Evolutionary conservation across 2,113 vertebrate species (phyloP).

Genomic region (Oenanthe melanoleuca): DNA sequence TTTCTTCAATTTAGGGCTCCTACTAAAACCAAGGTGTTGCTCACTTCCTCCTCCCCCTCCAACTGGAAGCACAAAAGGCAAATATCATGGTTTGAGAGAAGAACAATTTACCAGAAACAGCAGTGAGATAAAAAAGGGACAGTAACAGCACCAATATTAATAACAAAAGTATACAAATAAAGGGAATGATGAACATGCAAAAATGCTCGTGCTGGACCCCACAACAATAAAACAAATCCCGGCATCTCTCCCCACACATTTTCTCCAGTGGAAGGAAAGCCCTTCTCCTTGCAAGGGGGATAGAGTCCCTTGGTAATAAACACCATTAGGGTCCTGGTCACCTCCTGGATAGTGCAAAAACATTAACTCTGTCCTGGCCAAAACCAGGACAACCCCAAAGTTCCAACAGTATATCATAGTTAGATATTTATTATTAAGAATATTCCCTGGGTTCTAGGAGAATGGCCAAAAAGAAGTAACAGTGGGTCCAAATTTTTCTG

Average conservation of each 20-base stretch:
- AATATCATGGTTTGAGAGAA: not conserved
- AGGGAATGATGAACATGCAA: not conserved
- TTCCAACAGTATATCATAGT: not conserved
- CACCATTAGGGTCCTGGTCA: not conserved
- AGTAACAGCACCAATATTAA: not conserved
- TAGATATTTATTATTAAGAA: not conserved
- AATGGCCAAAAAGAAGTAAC: not conserved
- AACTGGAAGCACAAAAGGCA: not conserved
- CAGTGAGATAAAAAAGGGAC: not conserved
- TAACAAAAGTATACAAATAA: not conserved
- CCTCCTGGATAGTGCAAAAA: not conserved
- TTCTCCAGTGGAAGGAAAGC: not conserved
- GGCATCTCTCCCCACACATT: not conserved
- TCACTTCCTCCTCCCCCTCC: not conserved
- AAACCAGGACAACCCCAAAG: not conserved
- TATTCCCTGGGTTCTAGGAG: not conserved
- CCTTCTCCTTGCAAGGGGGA: rapidly evolving
- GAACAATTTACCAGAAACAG: not conserved
- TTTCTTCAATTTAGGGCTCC: not conserved
- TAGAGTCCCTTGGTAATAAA: not conserved
- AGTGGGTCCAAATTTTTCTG: not conserved
- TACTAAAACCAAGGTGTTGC: not conserved
- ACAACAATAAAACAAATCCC: not conserved
- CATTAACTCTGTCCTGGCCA: not conserved
- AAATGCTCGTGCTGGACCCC: not conserved